phyloP scores from a whole-genome alignment of 1,140 invertebrate genomes.

The Andrena cerasifolii region DNA sequence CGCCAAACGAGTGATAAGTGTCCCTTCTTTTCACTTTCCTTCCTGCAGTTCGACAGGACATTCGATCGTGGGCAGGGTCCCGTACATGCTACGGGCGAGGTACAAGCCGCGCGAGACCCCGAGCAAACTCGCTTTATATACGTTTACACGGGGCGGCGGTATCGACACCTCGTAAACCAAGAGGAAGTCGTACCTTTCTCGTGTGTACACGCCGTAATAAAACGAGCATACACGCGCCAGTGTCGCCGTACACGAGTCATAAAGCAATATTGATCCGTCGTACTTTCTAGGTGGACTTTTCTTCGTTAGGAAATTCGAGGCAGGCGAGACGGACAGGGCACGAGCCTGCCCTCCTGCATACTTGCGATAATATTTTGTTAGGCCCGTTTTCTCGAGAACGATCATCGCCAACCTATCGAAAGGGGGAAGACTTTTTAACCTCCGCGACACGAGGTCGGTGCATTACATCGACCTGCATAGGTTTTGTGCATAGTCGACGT shows the following conservation, averaged over 20 bases:
- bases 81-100: background rate
- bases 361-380: slow-evolving; percentile 13
- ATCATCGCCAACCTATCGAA: background rate
- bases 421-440: no score
- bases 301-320: slow-evolving; percentile 40
- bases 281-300: slow-evolving; percentile 30
- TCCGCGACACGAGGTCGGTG: no score
- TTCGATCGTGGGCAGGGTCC: slow-evolving; percentile 36
- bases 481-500: no score
- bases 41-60: slow-evolving; percentile 7
- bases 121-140: slow-evolving; percentile 59
- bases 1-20: slow-evolving; percentile 49
- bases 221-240: slow-evolving; percentile 52
- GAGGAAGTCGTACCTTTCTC: slow-evolving; percentile 62
- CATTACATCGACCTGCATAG: no score
- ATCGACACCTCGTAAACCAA: slow-evolving; percentile 67
- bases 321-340: background rate
- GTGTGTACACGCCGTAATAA: slow-evolving; percentile 56
- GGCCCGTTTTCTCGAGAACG: background rate
- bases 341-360: background rate
- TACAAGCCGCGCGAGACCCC: slow-evolving; percentile 5
- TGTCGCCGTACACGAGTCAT: slow-evolving; percentile 35
- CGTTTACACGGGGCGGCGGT: slow-evolving; percentile 58
- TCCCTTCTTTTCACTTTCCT: slow-evolving; percentile 35
- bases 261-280: slow-evolving; percentile 53